Percentiles rank a stretch among this genome's conserved stretches.
These are phyloP conservation scores for Chroicocephalus ridibundus DNA, from an alignment of 2,113 vertebrate species.

Conservation along the genomic window DNA sequence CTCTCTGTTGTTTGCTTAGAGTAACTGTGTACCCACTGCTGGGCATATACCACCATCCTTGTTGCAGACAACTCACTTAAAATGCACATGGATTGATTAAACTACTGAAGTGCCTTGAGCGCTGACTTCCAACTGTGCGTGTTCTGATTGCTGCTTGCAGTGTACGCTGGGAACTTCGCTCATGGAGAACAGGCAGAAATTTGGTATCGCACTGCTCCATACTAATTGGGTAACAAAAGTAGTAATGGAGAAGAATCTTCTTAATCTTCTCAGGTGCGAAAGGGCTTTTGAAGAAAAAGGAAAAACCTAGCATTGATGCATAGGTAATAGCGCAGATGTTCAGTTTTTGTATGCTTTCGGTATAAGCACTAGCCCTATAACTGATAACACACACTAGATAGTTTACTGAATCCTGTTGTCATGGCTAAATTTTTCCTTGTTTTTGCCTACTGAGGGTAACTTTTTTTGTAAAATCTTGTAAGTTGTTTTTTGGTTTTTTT, in stretches of 20 bases:
- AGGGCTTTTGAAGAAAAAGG: neutral
- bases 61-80: constrained; percentile 61
- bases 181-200: neutral
- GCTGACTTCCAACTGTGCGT: constrained; percentile 17
- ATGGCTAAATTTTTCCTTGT: neutral
- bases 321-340: neutral
- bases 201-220: neutral
- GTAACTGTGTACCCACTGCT: constrained; percentile 22
- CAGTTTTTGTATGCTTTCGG: neutral
- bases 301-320: neutral
- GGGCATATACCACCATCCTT: neutral
- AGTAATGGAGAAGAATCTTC: constrained; percentile 15
- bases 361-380: neutral
- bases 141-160: constrained; percentile 45
- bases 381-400: neutral
- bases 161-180: constrained; percentile 2
- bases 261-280: neutral
- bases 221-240: constrained; percentile 31
- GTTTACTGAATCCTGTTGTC: neutral
- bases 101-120: constrained; percentile 22
- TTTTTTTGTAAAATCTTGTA: neutral
- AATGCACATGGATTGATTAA: constrained; percentile 62
- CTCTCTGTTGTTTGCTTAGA: constrained; percentile 49
- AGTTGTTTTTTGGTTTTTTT: neutral
- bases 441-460: neutral